Evolutionary conservation across 2,888 invertebrate species (phyloP).

Genomic region (Ophion ventricosus): DNA sequence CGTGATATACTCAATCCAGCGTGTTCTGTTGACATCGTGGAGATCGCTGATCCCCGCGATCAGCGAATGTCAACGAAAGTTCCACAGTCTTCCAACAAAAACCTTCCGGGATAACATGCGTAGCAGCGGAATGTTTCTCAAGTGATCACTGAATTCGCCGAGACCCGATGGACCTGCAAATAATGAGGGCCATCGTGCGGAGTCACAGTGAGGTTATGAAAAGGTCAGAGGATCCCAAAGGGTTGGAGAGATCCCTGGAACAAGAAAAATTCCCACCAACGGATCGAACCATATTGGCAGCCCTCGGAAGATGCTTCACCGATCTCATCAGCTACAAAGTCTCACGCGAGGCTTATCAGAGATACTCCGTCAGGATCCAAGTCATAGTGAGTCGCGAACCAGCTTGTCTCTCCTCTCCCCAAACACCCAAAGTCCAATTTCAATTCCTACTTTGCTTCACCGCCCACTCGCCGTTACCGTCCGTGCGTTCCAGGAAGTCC

Average conservation of each 20-base stretch:
- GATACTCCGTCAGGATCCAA: constrained; percentile 76
- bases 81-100: background rate
- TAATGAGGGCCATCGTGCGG: constrained; percentile 71
- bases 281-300: constrained; percentile 68
- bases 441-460: no score
- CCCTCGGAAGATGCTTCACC: constrained; percentile 72
- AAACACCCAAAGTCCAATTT: background rate
- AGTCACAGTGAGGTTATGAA: constrained; percentile 69
- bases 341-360: constrained; percentile 76
- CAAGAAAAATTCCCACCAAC: constrained; percentile 69
- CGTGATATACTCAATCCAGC: no score
- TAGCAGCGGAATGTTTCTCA: background rate
- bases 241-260: constrained; percentile 61
- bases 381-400: constrained; percentile 75
- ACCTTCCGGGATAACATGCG: background rate
- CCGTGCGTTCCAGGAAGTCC: constrained; percentile 70
- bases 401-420: background rate
- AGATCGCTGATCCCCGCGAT: background rate
- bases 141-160: background rate
- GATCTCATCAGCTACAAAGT: constrained; percentile 75
- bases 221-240: constrained; percentile 62
- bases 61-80: background rate
- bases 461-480: background rate
- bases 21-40: background rate
- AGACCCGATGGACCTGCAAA: constrained; percentile 73